Evolutionary conservation across 2,888 invertebrate genomes (phyloP), one percentile per base, ranked within the genome.

Genomic region (Phania funesta): DNA sequence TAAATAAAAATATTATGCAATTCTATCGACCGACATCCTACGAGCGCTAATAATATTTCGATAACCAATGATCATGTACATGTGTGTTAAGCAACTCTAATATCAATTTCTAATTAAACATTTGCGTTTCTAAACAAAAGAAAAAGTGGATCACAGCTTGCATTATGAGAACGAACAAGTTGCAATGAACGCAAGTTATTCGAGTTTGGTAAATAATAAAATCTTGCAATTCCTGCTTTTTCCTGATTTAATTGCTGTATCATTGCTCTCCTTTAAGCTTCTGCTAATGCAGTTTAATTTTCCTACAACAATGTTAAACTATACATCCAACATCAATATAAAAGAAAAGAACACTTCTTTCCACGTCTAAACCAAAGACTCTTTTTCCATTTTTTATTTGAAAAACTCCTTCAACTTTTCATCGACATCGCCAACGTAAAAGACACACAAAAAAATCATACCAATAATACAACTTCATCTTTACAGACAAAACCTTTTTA

Each of bases 371-470:
- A 41, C 1, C 4, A 48, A 58, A 52, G 26, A 62, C 32, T 38
- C 20, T n/a, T 38, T 44, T 26, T 50, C 50, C 2, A 41, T 67
- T 77, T 60, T n/a, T 71, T 67, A 60, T 64, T 76, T 68, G 68
- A 73, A 60, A 56, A 80, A 80, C 79, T 76, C 71, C 83, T 76
- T 83, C 70, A 76, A 79, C 71, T 73, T 68, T 73, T 64, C 64
- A 74, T 82, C 73, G 73, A 74, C 81, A 62, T 35, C 60, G 52
- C 65, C 32, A 70, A 52, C 26, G 9, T 48, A 64, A 77, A 54
- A 44, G 26, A 78, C 46, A 56, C 54, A 56, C 54, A 41, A 29
- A 22, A 44, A 26, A 18, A 16, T 29, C 26, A 7, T 32, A 70
- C 54, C 48, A 48, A 35, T 46, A 62, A 77, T 58, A 64, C 44